Conservation (phyloP, 2,113 vertebrate species). For the Semicossyphus pulcher region DNA sequence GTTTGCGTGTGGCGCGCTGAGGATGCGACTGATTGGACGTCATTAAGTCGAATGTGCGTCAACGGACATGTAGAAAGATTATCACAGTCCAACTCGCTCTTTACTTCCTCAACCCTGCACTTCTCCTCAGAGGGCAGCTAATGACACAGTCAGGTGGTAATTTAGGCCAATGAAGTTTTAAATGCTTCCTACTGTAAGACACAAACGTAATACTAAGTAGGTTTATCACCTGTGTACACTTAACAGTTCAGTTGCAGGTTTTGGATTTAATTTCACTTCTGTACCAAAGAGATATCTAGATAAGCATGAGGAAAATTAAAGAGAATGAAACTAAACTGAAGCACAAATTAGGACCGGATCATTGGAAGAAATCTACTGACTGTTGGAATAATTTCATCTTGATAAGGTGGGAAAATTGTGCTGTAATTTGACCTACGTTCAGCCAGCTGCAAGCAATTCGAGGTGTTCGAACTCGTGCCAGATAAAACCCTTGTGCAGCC, state of each 20-base stretch:
- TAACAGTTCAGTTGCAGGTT: no score
- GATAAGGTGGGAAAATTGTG: no score
- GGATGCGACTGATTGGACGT: conserved; percentile 65
- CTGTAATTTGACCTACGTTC: no score
- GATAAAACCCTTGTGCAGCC: conserved; percentile 22
- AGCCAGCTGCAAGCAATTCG: background rate
- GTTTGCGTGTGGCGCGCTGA: conserved; percentile 43
- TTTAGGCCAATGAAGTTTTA: conserved; percentile 54
- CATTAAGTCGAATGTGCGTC: conserved; percentile 68
- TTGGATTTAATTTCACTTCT: no score
- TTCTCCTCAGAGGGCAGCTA: conserved; percentile 51
- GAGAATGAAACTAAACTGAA: no score
- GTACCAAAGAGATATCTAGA: no score
- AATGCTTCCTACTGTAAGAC: conserved; percentile 51
- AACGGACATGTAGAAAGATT: conserved; percentile 33
- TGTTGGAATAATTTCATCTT: no score
- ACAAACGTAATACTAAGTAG: background rate
- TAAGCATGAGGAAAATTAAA: no score
- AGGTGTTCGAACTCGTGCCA: conserved; percentile 11
- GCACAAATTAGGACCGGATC: no score
- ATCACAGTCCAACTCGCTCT: conserved; percentile 30
- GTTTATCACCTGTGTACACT: background rate
- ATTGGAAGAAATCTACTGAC: no score
- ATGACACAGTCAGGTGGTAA: conserved; percentile 58
- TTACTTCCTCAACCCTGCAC: conserved; percentile 34